Base-by-base conservation (phyloP, 2,113 vertebrate genomes). In the Ptilorrhoa leucosticta region DNA sequence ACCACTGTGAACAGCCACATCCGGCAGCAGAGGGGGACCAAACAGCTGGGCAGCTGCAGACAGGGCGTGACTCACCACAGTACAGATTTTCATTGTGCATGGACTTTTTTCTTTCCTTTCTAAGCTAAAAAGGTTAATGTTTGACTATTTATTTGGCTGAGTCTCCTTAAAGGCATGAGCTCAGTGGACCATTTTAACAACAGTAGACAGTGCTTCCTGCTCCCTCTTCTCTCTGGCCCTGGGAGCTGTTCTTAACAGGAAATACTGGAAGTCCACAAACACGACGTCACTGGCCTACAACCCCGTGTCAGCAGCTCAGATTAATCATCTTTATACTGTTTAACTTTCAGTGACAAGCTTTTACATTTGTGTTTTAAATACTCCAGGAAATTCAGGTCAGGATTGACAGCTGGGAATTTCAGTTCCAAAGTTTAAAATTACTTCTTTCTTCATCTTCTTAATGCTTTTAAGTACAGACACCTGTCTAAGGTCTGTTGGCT, bases 151-250 rank as follows among this genome's bases (percentile, higher is more conserved):
- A 44, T 95, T 93, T 15, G 0, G 18, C 71, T 15, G 11, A 86
- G 51, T 33, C 83, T 90, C 89, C 95, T 95, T 81, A 87, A 77
- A 95, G 86, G 93, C 94, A 92, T 68, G 89, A 94, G 89, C 61
- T 91, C 95, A 97, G 76, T 44, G 80, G 89, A 96, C 80, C 95
- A 84, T 95, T 95, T 93, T 95, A 96, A 95, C 81, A 89, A 58
- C 72, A 78, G 64, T 7, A 86, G 94, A 83, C 96, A 96, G 56
- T 15, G 68, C 60, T 96, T 92, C 86, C 80, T 89, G 65, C 73
- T 54, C 73, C 78, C 56, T 84, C 66, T 88, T 77, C 63, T 89
- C 78, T 35, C 75, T 18, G 35, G 91, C 73, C 84, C 70, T 93
- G 82, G 33, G 54, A 95, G 84, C 63, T 65, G 20, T 90, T 94